These are phyloP conservation scores for Phortica variegata DNA, from an alignment of 1,140 invertebrate species.

Conservation along the genomic window DNA sequence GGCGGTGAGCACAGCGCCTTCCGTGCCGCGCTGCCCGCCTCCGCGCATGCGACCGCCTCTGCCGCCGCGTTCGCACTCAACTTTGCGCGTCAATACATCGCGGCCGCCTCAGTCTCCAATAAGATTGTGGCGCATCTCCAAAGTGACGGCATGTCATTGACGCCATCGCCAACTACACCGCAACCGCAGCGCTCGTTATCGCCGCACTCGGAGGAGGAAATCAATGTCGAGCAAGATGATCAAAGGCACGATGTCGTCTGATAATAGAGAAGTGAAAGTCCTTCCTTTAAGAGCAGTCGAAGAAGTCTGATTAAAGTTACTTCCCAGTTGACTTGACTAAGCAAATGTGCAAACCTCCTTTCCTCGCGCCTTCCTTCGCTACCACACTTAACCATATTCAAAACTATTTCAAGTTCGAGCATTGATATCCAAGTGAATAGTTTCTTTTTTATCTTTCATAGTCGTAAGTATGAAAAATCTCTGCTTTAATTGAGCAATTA, in stretches of 20 bases:
- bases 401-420: too few species aligned
- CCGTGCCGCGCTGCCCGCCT: constrained; percentile 61
- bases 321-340: too few species aligned
- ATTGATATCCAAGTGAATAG: too few species aligned
- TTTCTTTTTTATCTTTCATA: too few species aligned
- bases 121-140: background rate
- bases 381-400: too few species aligned
- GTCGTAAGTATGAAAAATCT: background rate
- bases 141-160: constrained; percentile 1
- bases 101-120: constrained; percentile 10
- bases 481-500: constrained; percentile 38
- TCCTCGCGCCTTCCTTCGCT: too few species aligned
- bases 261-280: constrained; percentile 4
- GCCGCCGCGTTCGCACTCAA: constrained; percentile 57
- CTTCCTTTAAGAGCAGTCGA: constrained; percentile 3
- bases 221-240: constrained; percentile 72
- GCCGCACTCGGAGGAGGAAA: constrained; percentile 75
- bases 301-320: too few species aligned
- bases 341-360: too few species aligned
- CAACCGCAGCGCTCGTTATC: background rate
- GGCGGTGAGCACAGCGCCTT: constrained; percentile 87
- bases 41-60: constrained; percentile 58
- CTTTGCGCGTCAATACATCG: constrained; percentile 59
- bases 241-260: constrained; percentile 16
- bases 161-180: background rate